Percentiles rank a stretch among this genome's conserved stretches.
Evolutionary conservation across 2,797 vertebrate genomes (phyloP).

Genomic region (Danionella dracula): DNA sequence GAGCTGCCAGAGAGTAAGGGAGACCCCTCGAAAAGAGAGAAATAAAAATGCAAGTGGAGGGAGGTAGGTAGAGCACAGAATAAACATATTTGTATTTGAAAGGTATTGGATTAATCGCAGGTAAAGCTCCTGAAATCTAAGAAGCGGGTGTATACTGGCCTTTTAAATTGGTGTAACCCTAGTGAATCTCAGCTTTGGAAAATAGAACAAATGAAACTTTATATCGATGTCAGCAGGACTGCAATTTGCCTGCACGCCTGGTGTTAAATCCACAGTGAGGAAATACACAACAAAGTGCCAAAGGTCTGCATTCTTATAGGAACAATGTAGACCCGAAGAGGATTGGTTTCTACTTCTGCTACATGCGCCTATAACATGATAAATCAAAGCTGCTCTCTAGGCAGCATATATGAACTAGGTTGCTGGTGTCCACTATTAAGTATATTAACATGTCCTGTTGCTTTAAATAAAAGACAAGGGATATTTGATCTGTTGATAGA

Average conservation of each 20-base stretch:
- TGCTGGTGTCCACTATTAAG: too few species aligned
- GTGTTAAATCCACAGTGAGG: conserved; percentile 50
- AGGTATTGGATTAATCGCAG: conserved; percentile 44
- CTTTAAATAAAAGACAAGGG: too few species aligned
- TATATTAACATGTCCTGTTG: too few species aligned
- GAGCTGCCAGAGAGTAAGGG: conserved; percentile 71
- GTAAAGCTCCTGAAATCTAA: conserved; percentile 41
- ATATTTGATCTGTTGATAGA: too few species aligned
- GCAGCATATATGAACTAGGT: too few species aligned
- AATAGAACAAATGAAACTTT: conserved; percentile 72
- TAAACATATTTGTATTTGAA: conserved; percentile 27
- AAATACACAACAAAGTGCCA: conserved; percentile 47
- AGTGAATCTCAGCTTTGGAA: conserved; percentile 63
- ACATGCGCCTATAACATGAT: conserved; percentile 22
- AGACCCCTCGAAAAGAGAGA: conserved; percentile 61
- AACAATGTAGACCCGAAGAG: conserved; percentile 41
- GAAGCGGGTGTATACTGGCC: conserved; percentile 42
- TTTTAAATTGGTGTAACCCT: conserved; percentile 59
- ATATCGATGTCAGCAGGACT: conserved; percentile 62
- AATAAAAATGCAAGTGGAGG: conserved; percentile 11
- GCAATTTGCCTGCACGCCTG: conserved; percentile 48
- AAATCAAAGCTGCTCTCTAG: too few species aligned
- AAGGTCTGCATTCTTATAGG: conserved; percentile 48
- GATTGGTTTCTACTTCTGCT: conserved; percentile 25
- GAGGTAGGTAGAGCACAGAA: conserved; percentile 9